Evolutionary conservation across 2,113 vertebrate species (phyloP).

Genomic region (Eubucco bourcierii): DNA sequence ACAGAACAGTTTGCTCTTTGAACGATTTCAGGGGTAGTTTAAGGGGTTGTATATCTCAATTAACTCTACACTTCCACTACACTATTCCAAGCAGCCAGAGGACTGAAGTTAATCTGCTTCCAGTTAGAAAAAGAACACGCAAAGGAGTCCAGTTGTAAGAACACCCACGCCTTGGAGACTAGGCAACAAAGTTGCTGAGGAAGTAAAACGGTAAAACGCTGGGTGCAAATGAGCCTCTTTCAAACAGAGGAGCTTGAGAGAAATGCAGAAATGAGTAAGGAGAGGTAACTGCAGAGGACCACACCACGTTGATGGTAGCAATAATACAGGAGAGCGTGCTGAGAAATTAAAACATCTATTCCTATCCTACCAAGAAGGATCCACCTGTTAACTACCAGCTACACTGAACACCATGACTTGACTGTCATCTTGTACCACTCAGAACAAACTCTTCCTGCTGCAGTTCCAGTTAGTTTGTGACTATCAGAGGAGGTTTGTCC

Average conservation of each 20-base stretch:
- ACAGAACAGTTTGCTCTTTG: conserved; percentile 1
- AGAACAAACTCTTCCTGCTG: not conserved
- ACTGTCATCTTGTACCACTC: not conserved
- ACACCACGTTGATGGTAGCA: not conserved
- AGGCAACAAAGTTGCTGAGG: not conserved
- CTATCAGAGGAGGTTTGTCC: not conserved
- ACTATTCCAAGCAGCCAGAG: not conserved
- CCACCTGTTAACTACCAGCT: not conserved
- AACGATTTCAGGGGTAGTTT: conserved; percentile 42
- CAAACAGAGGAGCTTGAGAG: not conserved
- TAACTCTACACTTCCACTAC: conserved; percentile 37
- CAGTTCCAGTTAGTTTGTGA: not conserved
- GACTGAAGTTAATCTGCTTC: conserved; percentile 13
- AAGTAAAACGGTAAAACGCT: not conserved
- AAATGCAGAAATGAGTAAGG: not conserved
- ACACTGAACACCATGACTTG: not conserved
- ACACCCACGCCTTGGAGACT: conserved; percentile 19
- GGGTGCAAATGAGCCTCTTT: not conserved
- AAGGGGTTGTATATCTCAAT: conserved; percentile 41
- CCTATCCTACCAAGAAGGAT: not conserved
- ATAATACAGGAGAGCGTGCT: fast-evolving
- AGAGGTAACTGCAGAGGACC: not conserved
- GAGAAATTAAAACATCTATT: not conserved
- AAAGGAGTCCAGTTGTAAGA: not conserved
- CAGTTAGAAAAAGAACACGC: not conserved